phyloP scores from a whole-genome alignment of 1,140 invertebrate genomes.

The Lepidurus arcticus region DNA sequence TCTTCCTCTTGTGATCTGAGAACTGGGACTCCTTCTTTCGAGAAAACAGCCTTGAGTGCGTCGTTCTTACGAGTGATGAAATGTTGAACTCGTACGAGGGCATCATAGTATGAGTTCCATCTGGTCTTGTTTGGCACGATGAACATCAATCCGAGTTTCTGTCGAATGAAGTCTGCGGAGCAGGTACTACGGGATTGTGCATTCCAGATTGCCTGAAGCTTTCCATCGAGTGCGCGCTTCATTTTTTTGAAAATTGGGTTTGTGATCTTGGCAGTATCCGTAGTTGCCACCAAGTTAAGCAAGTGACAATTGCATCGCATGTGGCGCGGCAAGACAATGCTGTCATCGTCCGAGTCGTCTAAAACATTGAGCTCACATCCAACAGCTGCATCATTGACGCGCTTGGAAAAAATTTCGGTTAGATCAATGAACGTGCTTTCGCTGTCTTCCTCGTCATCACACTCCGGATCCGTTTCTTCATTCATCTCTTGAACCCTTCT shows the following conservation, averaged over 20 bases:
- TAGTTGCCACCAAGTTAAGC: background rate
- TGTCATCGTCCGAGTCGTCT: background rate
- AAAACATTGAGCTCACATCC: no score
- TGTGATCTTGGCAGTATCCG: background rate
- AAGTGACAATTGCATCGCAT: background rate
- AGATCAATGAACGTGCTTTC: background rate
- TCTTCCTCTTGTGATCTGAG: slow-evolving; percentile 22
- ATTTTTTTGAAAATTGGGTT: background rate
- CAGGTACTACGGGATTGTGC: background rate
- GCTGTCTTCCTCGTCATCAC: slow-evolving; percentile 15
- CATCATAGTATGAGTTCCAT: background rate
- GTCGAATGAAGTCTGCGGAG: background rate
- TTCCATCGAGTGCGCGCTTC: background rate
- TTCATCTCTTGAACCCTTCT: no score
- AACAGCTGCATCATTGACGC: no score
- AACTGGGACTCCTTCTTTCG: slow-evolving; percentile 22
- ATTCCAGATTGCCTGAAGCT: background rate
- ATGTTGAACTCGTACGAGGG: background rate
- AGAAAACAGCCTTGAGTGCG: slow-evolving; percentile 22
- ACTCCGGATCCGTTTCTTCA: background rate
- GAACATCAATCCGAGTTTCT: background rate
- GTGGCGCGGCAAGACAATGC: slow-evolving; percentile 1
- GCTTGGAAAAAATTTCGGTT: no score
- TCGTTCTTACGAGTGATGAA: slow-evolving; percentile 25
- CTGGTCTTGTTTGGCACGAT: background rate